Evolutionary conservation across 2,113 vertebrate species (phyloP).

Genomic region (Rhinolophus ferrumequinum): DNA sequence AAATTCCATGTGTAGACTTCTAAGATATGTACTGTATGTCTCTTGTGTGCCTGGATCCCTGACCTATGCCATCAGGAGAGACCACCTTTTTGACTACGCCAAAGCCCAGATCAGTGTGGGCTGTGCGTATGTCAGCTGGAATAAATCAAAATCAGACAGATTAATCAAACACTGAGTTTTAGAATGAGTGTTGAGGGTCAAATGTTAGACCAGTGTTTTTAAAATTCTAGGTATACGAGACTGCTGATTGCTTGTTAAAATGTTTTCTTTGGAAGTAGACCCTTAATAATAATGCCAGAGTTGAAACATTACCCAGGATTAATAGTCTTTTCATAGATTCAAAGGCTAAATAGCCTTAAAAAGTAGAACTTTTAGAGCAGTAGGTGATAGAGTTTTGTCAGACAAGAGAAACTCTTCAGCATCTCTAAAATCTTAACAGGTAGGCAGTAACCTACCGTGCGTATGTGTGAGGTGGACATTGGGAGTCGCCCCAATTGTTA

Average conservation of each 20-base stretch:
- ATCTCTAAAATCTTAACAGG: not conserved
- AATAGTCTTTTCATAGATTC: not conserved
- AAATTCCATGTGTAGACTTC: not conserved
- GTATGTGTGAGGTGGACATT: not conserved
- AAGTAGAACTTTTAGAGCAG: not conserved
- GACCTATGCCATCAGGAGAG: not conserved
- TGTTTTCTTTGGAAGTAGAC: not conserved
- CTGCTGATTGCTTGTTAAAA: not conserved
- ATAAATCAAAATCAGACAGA: not conserved
- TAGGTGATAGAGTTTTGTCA: not conserved
- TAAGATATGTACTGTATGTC: not conserved
- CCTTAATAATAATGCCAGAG: not conserved
- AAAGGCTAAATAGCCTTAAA: not conserved
- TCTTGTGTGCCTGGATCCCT: not conserved
- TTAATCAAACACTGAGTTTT: not conserved
- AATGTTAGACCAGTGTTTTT: not conserved
- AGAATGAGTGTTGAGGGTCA: not conserved
- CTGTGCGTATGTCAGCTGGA: not conserved
- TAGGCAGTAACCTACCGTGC: too few species aligned
- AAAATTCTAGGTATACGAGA: not conserved
- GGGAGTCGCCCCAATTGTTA: not conserved
- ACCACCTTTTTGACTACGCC: not conserved
- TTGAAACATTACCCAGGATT: not conserved
- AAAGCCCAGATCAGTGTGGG: not conserved
- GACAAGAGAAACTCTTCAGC: not conserved